A percentile compares a stretch with the other conserved stretches of the same genome.
These are phyloP conservation scores for Morpho deidamia DNA, from an alignment of 2,888 invertebrate species.

Conservation along the genomic window DNA sequence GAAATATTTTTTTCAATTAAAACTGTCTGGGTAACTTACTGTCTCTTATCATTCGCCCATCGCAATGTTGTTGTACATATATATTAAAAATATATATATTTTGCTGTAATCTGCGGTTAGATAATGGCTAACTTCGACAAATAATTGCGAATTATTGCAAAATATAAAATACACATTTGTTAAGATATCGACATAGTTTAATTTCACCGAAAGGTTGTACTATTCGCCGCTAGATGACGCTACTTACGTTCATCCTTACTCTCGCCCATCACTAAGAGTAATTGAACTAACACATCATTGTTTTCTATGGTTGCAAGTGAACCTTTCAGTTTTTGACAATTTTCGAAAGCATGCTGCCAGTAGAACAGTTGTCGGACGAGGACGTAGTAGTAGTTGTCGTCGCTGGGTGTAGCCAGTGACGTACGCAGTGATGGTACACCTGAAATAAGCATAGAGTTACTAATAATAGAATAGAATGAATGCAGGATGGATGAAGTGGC, in stretches of 20 bases:
- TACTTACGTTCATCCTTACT: slow-evolving; percentile 61
- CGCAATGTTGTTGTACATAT: too few species aligned
- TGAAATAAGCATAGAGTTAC: slow-evolving; percentile 19
- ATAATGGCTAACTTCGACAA: too few species aligned
- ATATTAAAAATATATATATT: too few species aligned
- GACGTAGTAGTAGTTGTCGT: slow-evolving; percentile 58
- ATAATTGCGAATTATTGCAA: too few species aligned
- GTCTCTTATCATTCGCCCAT: too few species aligned
- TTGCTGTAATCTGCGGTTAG: too few species aligned
- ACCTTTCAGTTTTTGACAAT: slow-evolving; percentile 59
- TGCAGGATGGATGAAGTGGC: too few species aligned
- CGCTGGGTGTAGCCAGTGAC: slow-evolving; percentile 43
- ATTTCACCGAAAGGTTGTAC: background rate
- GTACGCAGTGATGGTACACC: slow-evolving; percentile 32
- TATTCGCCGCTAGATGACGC: background rate
- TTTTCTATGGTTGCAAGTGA: slow-evolving; percentile 51
- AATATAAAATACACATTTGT: too few species aligned
- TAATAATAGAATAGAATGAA: background rate
- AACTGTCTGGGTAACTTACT: too few species aligned
- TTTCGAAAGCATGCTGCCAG: slow-evolving; percentile 67
- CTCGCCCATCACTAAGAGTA: slow-evolving; percentile 63
- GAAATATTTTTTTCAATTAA: too few species aligned
- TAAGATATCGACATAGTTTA: too few species aligned
- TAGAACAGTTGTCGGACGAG: slow-evolving; percentile 48
- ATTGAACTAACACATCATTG: slow-evolving; percentile 48